Conservation (phyloP, 2,113 vertebrate species). For the Rissa tridactyla region DNA sequence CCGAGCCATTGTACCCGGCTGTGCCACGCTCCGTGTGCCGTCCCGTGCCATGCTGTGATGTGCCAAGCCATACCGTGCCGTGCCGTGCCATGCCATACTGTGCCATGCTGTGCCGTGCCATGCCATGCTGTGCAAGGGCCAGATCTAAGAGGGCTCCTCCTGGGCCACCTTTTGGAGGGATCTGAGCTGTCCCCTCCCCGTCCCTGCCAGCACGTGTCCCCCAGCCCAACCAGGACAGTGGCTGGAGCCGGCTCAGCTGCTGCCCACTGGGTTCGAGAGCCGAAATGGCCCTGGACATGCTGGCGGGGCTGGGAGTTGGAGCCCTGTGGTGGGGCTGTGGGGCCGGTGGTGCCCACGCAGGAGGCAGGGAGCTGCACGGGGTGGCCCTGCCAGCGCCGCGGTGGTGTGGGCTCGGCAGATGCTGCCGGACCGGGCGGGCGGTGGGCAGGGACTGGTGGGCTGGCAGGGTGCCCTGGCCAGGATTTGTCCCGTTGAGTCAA, state of each 20-base stretch:
- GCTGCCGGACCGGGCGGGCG: neutral
- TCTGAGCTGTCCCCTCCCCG: neutral
- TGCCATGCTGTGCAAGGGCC: neutral
- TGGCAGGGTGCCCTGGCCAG: constrained; percentile 32
- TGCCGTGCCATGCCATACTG: neutral
- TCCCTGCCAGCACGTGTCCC: neutral
- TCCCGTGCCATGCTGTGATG: neutral
- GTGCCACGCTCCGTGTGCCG: neutral
- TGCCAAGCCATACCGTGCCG: neutral
- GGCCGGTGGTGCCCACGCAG: neutral
- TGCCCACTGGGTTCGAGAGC: neutral
- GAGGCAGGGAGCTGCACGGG: neutral
- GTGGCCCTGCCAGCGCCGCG: neutral
- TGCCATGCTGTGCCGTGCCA: neutral
- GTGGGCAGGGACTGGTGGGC: neutral
- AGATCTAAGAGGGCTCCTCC: neutral
- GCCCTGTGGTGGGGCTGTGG: rapidly evolving
- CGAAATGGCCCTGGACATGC: rapidly evolving
- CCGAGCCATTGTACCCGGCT: rapidly evolving
- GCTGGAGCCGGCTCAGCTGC: rapidly evolving
- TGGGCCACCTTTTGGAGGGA: neutral
- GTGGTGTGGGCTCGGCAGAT: neutral
- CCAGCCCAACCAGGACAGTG: rapidly evolving
- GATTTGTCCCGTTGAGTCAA: constrained; percentile 1
- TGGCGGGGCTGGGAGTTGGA: no score